Evolutionary conservation across 1,140 invertebrate genomes (phyloP).

Genomic region (Drosophila pectinifera): DNA sequence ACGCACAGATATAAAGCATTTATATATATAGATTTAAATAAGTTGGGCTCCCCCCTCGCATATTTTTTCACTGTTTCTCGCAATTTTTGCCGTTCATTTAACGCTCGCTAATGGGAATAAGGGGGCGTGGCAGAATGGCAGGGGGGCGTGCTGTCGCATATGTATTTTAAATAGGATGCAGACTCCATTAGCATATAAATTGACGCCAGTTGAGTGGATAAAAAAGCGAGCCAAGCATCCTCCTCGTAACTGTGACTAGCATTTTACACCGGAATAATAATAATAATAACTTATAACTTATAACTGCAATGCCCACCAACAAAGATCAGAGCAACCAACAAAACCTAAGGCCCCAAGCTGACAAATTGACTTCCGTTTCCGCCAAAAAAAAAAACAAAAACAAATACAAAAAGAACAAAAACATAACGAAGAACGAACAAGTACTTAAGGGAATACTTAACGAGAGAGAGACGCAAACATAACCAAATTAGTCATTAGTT

Average conservation of each 20-base stretch:
- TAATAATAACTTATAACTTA: constrained; percentile 4
- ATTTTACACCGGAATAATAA: constrained; percentile 23
- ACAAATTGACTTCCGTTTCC: constrained; percentile 84
- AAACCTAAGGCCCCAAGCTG: constrained; percentile 58
- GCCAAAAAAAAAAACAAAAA: constrained; percentile 13
- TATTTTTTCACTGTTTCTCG: constrained; percentile 2
- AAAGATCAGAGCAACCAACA: constrained; percentile 5
- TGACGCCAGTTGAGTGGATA: constrained; percentile 63
- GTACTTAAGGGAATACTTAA: constrained; percentile 42
- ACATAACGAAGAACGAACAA: constrained; percentile 33
- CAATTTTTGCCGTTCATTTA: constrained; percentile 54
- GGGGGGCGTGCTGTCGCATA: constrained; percentile 62
- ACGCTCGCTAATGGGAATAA: constrained; percentile 6
- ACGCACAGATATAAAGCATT: constrained; percentile 49
- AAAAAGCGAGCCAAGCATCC: neutral
- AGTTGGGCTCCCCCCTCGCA: constrained; percentile 53
- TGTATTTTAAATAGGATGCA: constrained; percentile 76
- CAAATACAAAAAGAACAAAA: neutral
- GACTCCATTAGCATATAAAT: constrained; percentile 79
- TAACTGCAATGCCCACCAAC: constrained; percentile 39
- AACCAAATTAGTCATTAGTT: constrained; percentile 84
- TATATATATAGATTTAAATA: constrained; percentile 76
- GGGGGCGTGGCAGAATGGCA: constrained; percentile 10
- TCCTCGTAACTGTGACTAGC: constrained; percentile 48
- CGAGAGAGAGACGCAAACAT: constrained; percentile 66